phyloP scores from a whole-genome alignment of 2,797 vertebrate species.

The Sebastes reedi region DNA sequence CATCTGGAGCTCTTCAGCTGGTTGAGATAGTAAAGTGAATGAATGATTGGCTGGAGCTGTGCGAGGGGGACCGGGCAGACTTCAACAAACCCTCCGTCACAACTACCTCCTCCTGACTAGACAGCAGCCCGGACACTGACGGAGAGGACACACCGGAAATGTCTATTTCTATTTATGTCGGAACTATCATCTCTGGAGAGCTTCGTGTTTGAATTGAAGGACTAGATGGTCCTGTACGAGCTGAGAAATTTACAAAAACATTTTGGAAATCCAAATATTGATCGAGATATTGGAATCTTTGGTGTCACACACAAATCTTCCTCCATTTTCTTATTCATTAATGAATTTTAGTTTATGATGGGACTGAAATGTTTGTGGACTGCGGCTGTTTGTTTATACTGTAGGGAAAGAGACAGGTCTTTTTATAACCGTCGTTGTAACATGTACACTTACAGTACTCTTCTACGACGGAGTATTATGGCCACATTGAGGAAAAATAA shows the following conservation, averaged over 20 bases:
- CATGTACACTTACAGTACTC: conserved; percentile 20
- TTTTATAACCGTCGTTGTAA: conserved; percentile 42
- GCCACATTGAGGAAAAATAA: too few species aligned
- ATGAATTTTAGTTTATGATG: background rate
- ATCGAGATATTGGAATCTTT: background rate
- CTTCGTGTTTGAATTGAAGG: background rate
- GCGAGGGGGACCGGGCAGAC: conserved; percentile 88
- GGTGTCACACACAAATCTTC: background rate
- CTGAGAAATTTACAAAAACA: background rate
- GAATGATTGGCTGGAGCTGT: conserved; percentile 39
- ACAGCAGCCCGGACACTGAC: conserved; percentile 68
- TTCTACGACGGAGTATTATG: too few species aligned
- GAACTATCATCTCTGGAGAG: background rate
- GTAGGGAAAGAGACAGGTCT: background rate
- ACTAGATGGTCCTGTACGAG: background rate
- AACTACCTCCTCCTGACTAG: conserved; percentile 86
- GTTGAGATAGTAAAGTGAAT: background rate
- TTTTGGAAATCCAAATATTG: background rate
- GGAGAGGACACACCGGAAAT: background rate
- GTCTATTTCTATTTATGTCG: too few species aligned
- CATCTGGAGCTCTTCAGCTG: background rate
- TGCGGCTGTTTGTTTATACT: conserved; percentile 8
- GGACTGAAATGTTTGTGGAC: conserved; percentile 4
- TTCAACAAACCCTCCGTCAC: conserved; percentile 92
- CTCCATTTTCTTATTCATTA: background rate